Percentiles rank a stretch among this genome's conserved stretches.
phyloP scores from a whole-genome alignment of 1,140 invertebrate species.

The Drosophila neocordata region DNA sequence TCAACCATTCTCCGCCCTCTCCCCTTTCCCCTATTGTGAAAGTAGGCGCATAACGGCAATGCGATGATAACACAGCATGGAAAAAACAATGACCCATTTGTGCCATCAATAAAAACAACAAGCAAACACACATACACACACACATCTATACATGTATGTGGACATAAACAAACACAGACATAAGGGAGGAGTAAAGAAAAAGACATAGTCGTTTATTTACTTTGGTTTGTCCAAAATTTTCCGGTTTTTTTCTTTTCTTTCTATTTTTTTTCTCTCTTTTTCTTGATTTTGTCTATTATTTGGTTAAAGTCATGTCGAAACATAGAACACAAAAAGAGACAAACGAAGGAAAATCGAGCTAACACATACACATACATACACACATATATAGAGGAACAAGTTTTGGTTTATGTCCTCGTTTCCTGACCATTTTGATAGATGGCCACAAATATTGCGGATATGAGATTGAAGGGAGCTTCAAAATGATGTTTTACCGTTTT shows the following conservation, averaged over 20 bases:
- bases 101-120: conserved; percentile 70
- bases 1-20: conserved; percentile 9
- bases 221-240: conserved; percentile 11
- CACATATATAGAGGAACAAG: background rate
- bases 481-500: background rate
- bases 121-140: conserved; percentile 15
- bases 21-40: background rate
- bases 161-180: background rate
- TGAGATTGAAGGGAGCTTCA: background rate
- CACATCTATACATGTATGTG: background rate
- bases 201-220: conserved; percentile 27
- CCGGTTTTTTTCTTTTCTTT: background rate
- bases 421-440: conserved; percentile 19
- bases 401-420: conserved; percentile 18
- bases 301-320: conserved; percentile 8
- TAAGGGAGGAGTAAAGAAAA: too few relatives aligned
- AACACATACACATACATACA: background rate
- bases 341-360: background rate
- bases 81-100: conserved; percentile 56
- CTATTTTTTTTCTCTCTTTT: background rate
- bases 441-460: conserved; percentile 11
- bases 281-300: conserved; percentile 21
- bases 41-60: background rate
- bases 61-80: conserved; percentile 34
- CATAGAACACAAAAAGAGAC: background rate